These are phyloP conservation scores for Telmatochromis sp. DNA, from an alignment of 2,113 vertebrate species.

Conservation along the genomic window DNA sequence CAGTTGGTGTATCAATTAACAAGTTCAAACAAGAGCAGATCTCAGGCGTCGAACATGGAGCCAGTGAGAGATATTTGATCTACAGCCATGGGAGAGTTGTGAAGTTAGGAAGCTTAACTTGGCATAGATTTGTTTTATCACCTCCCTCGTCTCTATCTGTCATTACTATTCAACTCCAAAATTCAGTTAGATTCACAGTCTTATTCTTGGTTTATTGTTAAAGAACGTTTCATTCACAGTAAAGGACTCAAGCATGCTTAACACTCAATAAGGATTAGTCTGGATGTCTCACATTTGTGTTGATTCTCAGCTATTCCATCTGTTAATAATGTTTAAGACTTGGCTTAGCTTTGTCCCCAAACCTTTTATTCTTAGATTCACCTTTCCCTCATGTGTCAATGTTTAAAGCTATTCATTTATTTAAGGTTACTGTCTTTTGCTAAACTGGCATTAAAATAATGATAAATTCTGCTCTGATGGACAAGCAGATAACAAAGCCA, in stretches of 20 bases:
- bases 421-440: not conserved
- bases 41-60: constrained; percentile 5
- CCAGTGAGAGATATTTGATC: constrained; percentile 56
- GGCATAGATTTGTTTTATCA: not conserved
- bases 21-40: constrained; percentile 33
- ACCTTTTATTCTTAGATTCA: not conserved
- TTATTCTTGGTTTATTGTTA: not conserved
- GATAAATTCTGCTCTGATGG: not conserved
- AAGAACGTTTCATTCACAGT: not conserved
- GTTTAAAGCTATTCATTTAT: not conserved
- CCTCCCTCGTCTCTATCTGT: not conserved
- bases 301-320: constrained; percentile 4
- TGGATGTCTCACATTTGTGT: not conserved
- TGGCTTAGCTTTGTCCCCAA: not conserved
- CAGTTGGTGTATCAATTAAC: constrained; percentile 58
- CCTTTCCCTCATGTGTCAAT: not conserved
- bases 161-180: not conserved
- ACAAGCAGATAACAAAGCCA: not conserved
- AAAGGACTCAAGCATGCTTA: not conserved
- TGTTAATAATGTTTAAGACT: not conserved
- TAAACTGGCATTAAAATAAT: not conserved
- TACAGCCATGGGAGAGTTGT: constrained; percentile 8
- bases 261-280: constrained; percentile 11
- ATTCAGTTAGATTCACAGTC: not conserved
- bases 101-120: constrained; percentile 11